Base-by-base conservation (phyloP, 2,888 invertebrate genomes). In the Zaprionus obscuricornis region DNA sequence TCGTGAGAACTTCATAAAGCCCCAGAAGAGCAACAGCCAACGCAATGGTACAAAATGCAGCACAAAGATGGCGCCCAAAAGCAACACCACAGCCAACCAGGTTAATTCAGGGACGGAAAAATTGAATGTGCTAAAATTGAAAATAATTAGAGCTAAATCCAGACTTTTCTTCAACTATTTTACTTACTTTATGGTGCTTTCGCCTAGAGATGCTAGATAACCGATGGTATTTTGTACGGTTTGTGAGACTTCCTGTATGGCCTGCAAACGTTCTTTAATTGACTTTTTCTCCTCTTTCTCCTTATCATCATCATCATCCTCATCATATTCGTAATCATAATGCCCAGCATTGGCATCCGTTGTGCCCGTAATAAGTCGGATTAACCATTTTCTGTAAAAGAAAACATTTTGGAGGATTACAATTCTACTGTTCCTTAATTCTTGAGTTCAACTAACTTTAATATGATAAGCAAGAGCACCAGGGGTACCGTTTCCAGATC, bases 61-160 rank as follows among this genome's bases (percentile, higher is more conserved):
- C 6, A 98, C 94, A 45, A 96, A 71, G 75, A 94, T 93, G 7
- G 94, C 96, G 40, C 94, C 91, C 56, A 94, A 89, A 45, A 97
- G 91, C 82, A 96, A 92, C 29, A 95, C 90, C 76, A 98, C 95
- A 11, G 98, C 97, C 90, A 99, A 92, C 92, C 96, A 96, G 84
- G 98, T 98, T 75, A 99, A 91, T 92, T 98, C 98, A 65, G 98
- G 98, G 89, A 98, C 96, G 60, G 98, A 97, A 92, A 98, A 99
- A 91, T 98, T 98, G 91, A 97, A 97, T 58, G 97, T 94, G 91
- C 97, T 98, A 92, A 65, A 60, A 29, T 7, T 1, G 5, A 13
- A n/a, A n/a, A n/a, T n/a, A n/a, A n/a, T n/a, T n/a, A n/a, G n/a
- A n/a, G n/a, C n/a, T n/a, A n/a, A 2, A 1, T 1, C 6, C 1